phyloP scores from a whole-genome alignment of 2,888 invertebrate genomes.

The Coremacera marginata region DNA sequence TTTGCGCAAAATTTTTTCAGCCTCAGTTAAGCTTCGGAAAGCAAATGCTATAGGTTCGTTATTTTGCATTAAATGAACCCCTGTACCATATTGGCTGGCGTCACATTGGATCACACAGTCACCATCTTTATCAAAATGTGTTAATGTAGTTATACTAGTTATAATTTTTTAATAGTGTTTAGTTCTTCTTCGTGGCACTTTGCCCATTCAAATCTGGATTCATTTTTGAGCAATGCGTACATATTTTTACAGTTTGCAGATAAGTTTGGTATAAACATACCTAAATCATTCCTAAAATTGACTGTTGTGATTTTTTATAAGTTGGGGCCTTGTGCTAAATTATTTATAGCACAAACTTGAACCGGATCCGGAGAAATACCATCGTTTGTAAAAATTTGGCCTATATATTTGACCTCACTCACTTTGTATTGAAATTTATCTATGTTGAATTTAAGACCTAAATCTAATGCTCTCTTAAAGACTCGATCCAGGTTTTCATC shows the following conservation, averaged over 20 bases:
- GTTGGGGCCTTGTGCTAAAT: background rate
- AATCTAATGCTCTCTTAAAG: background rate
- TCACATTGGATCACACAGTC: no score
- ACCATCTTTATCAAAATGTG: no score
- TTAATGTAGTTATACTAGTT: no score
- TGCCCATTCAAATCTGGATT: no score
- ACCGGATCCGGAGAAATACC: background rate
- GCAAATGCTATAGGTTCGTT: no score
- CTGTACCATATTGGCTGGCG: no score
- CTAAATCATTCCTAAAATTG: background rate
- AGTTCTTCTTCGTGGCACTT: no score
- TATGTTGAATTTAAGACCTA: background rate
- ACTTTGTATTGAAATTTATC: background rate
- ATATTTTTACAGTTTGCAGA: no score
- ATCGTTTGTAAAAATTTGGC: no score
- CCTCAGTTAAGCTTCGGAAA: no score
- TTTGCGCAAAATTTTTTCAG: slow-evolving; percentile 42
- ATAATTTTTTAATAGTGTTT: no score
- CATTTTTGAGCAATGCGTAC: background rate
- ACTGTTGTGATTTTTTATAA: background rate
- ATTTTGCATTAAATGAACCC: no score
- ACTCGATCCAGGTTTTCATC: background rate
- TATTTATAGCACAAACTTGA: background rate
- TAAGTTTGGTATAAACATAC: background rate
- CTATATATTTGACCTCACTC: background rate